Base-by-base conservation (phyloP, 1,140 invertebrate species). In the Bombus affinis region DNA sequence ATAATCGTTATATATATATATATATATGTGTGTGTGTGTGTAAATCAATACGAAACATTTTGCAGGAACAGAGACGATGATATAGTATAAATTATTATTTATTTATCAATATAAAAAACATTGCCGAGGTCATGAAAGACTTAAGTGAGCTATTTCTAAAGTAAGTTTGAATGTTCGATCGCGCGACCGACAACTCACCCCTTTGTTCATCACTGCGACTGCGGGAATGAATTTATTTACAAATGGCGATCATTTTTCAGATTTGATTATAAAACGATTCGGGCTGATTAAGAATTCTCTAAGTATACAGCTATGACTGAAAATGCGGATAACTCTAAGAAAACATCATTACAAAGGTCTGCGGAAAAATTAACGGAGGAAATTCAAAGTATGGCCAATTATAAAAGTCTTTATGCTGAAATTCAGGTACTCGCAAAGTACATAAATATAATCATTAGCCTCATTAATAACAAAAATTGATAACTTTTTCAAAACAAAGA, bases 321-420 rank as follows among this genome's bases (percentile, higher is more conserved):
- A 15, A 88, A 89, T 83, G 96, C 96, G 95, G 95, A 95, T 78
- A 95, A 96, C 88, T 90, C 95, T 44, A 96, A 96, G 91, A 95
- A 96, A 66, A 93, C 93, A 70, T 95, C 96, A 84, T 95, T 97
- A 66, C 96, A 97, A 89, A 95, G 96, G 86, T 96, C 96, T 44
- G 96, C 96, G 13, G 92, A 96, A 80, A 97, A 96, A 92, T 95
- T 97, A 42, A 96, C 96, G 4, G 93, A 96, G 22, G 96, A 97
- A 86, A 95, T 97, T 35, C 96, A 96, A 91, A 95, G 95, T 71
- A 96, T 96, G 92, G 95, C 96, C n/a, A 96, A 96, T 82, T 97
- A 97, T 85, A 96, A 96, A 85, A 95, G 93, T 87, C 95, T 97
- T 65, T 97, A 96, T 81, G 96, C 95, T 88, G 96, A 97, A 87